Evolutionary conservation across 2,797 vertebrate species (phyloP).

Genomic region (Leptatherina wallacei): DNA sequence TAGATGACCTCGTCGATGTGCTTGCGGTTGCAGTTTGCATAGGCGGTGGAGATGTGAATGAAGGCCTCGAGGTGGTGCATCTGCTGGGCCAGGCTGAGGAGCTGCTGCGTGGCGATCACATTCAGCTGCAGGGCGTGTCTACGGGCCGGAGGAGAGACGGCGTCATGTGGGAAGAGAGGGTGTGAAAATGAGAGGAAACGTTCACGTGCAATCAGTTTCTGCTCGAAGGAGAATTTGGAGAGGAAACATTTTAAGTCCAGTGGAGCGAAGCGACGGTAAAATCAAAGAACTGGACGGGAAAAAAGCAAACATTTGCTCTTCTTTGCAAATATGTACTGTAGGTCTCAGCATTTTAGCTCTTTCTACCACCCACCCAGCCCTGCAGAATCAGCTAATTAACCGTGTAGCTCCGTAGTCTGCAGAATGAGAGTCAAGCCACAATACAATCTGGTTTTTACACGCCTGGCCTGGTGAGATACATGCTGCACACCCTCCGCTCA

Average conservation of each 20-base stretch:
- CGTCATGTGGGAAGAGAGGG: slow-evolving; percentile 2
- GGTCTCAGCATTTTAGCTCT: slow-evolving; percentile 24
- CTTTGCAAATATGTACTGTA: slow-evolving; percentile 5
- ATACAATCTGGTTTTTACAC: background rate
- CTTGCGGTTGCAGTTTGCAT: slow-evolving; percentile 91
- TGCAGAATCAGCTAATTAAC: background rate
- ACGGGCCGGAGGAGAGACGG: slow-evolving; percentile 8
- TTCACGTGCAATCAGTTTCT: background rate
- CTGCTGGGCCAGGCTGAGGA: slow-evolving; percentile 89
- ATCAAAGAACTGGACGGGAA: background rate
- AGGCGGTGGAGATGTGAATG: slow-evolving; percentile 95
- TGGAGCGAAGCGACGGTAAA: background rate
- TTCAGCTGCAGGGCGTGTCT: slow-evolving; percentile 94
- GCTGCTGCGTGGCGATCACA: slow-evolving; percentile 91
- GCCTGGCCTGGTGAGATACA: background rate
- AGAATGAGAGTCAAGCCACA: background rate
- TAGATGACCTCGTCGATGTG: slow-evolving; percentile 96
- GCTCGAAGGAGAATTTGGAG: slow-evolving; percentile 23
- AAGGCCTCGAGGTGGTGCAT: slow-evolving; percentile 94
- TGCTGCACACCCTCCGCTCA: background rate
- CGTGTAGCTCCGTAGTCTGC: background rate
- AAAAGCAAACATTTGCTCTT: slow-evolving; percentile 34
- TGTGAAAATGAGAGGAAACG: background rate
- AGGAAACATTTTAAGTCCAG: slow-evolving; percentile 9
- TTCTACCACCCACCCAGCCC: background rate